Evolutionary conservation across 2,113 vertebrate species (phyloP).

Genomic region (Epinephelus moara): DNA sequence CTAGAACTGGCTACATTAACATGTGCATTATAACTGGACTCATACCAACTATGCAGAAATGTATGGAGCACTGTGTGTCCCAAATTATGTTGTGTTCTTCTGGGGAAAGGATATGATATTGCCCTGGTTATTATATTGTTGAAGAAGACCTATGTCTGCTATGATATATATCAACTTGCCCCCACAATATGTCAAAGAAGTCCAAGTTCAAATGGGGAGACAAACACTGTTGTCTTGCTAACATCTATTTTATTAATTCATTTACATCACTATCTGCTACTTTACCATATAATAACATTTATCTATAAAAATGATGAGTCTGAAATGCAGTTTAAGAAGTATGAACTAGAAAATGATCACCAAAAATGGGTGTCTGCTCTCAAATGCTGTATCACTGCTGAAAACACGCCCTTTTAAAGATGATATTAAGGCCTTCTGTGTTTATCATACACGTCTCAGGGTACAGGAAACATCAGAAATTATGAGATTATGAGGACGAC

Average conservation of each 20-base stretch:
- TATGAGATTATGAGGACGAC: background rate
- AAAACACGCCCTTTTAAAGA: background rate
- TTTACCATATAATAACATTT: background rate
- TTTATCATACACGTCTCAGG: background rate
- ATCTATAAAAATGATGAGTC: background rate
- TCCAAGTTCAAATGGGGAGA: background rate
- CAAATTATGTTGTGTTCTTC: background rate
- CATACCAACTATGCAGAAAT: background rate
- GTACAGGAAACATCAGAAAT: background rate
- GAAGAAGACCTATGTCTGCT: background rate
- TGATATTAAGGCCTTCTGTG: background rate
- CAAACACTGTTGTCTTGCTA: background rate
- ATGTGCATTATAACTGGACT: background rate
- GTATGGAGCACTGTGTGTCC: background rate
- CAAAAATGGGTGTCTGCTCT: background rate
- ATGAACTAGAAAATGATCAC: background rate
- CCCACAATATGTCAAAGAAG: background rate
- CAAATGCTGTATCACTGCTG: background rate
- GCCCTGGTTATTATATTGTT: background rate
- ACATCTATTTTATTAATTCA: background rate
- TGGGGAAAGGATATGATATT: background rate
- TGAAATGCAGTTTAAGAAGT: background rate
- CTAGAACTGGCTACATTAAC: background rate
- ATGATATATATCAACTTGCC: background rate
- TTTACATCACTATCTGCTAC: background rate